These are phyloP conservation scores for Cyprinodon diabolis DNA, from an alignment of 2,797 vertebrate species.

Conservation along the genomic window DNA sequence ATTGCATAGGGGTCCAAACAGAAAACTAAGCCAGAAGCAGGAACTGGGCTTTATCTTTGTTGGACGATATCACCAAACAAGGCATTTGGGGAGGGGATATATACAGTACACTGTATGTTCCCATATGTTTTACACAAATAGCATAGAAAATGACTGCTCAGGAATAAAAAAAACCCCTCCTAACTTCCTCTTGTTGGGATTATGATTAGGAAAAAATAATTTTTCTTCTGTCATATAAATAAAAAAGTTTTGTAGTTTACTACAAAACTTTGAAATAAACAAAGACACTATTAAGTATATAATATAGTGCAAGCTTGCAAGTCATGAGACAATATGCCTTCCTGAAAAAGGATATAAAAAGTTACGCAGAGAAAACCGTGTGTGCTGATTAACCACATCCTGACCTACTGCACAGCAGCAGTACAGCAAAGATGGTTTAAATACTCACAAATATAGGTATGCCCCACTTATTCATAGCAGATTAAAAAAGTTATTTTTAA, in stretches of 20 bases:
- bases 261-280: too few species aligned
- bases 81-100: constrained; percentile 11
- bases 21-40: constrained; percentile 66
- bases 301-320: neutral
- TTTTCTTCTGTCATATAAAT: neutral
- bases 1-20: constrained; percentile 54
- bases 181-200: neutral
- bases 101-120: neutral
- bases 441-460: neutral
- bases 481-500: neutral
- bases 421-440: neutral
- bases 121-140: neutral
- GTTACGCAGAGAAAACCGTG: neutral
- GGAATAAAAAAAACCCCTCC: too few species aligned
- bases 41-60: constrained; percentile 69
- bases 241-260: neutral
- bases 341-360: constrained; percentile 4
- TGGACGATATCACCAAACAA: constrained; percentile 42
- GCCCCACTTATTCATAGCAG: neutral
- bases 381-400: constrained; percentile 44
- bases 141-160: neutral
- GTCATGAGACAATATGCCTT: neutral
- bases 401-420: constrained; percentile 15
- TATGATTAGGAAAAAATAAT: too few species aligned
- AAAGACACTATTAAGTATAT: neutral